These are phyloP conservation scores for Aphelocoma coerulescens DNA, from an alignment of 2,113 vertebrate species.

Conservation along the genomic window DNA sequence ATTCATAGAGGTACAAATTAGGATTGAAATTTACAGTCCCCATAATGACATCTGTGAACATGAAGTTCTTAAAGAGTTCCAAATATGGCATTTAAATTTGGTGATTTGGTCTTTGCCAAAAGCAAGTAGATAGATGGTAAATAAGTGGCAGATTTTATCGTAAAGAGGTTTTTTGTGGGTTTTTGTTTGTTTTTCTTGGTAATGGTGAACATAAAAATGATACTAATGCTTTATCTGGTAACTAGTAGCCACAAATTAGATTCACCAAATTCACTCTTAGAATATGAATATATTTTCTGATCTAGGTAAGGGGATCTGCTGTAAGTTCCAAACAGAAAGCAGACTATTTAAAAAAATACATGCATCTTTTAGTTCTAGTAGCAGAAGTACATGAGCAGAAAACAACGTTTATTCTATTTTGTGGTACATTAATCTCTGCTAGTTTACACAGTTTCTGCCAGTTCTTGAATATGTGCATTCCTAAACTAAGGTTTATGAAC, in stretches of 20 bases:
- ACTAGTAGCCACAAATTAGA: background rate
- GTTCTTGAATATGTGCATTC: constrained; percentile 10
- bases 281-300: background rate
- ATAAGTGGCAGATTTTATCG: background rate
- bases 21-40: background rate
- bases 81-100: background rate
- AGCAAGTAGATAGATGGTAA: background rate
- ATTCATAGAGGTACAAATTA: background rate
- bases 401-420: constrained; percentile 20
- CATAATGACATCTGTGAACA: background rate
- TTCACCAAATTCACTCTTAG: background rate
- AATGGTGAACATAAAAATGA: background rate
- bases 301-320: background rate
- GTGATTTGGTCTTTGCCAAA: background rate
- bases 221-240: background rate
- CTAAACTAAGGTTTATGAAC: constrained; percentile 15
- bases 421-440: background rate
- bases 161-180: background rate
- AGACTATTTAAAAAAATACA: background rate
- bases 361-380: background rate
- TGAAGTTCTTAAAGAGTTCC: background rate
- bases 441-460: background rate
- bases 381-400: background rate
- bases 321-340: background rate
- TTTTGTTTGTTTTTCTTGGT: background rate